Base-by-base conservation (phyloP, 2,888 invertebrate species). In the Drosophila atripex region DNA sequence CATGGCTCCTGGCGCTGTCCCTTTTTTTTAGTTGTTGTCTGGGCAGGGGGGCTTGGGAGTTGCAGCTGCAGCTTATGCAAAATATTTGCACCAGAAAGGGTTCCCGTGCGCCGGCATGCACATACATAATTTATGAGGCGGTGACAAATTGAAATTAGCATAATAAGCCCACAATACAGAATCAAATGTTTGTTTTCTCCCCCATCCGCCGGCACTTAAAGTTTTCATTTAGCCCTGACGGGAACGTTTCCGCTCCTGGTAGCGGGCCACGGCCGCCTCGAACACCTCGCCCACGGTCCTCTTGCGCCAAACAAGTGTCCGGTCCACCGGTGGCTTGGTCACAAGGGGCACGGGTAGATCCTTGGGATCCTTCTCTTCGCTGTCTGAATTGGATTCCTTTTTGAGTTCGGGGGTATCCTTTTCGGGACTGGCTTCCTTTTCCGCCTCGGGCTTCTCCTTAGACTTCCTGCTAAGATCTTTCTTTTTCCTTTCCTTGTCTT, bases 211-310 rank as follows among this genome's bases (percentile, higher is more conserved):
- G 41, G 25, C 41, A 41, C 39, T 63, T 63, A 50, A 64, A 63
- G 28, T 32, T 59, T 38, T 35, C 14, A 32, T 38, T 46, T n/a
- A 71, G 51, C 61, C 71, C 79, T 73, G 83, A 84, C 94, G 93
- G 6, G 92, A 90, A 25, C 95, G 93, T 92, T 96, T 96, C 77
- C 97, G 93, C 87, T 94, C 94, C 89, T 94, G 95, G 91, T 96
- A 97, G 84, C 95, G 93, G 83, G 94, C 93, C 30, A 96, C 90
- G 14, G 97, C 97, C 61, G 94, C 95, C 63, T 95, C 95, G 90
- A 95, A 96, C 2, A 94, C 93, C 52, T 93, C 93, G 7, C 96
- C 97, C 14, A 97, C 94, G 28, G 97, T 97, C 78, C 97, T 93
- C 88, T 97, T 97, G 85, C 95, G 94, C 96, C 97, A 97, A 84